phyloP scores from a whole-genome alignment of 2,888 invertebrate genomes.

The Notodonta dromedarius region DNA sequence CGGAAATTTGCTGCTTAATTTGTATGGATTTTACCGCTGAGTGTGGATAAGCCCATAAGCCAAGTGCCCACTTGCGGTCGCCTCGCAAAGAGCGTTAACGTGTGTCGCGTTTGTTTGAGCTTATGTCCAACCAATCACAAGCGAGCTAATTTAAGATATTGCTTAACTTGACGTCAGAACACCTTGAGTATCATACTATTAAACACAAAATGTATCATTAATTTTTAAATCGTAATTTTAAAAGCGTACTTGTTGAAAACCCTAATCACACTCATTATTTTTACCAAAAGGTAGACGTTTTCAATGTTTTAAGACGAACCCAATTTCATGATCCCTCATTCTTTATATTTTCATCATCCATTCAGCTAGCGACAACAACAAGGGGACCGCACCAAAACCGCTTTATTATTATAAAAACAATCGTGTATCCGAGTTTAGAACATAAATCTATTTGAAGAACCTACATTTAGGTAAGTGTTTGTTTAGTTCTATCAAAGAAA shows the following conservation, averaged over 20 bases:
- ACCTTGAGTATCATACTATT: no score
- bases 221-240: no score
- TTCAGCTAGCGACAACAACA: no score
- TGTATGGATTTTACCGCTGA: constrained; percentile 29
- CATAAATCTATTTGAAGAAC: not conserved
- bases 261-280: no score
- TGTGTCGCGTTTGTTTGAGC: constrained; percentile 23
- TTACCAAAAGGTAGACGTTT: no score
- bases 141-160: not conserved
- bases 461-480: not conserved
- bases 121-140: not conserved
- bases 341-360: no score
- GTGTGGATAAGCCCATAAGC: constrained; percentile 31
- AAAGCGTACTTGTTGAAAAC: no score
- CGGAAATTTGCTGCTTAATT: constrained; percentile 31
- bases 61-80: constrained; percentile 24
- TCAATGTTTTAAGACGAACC: no score
- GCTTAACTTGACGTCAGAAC: not conserved
- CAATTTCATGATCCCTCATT: not conserved
- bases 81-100: constrained; percentile 33
- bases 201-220: no score
- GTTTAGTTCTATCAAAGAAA: constrained; percentile 11
- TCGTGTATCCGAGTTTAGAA: not conserved
- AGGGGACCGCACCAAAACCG: not conserved
- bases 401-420: not conserved